Evolutionary conservation across 2,888 invertebrate genomes (phyloP).

Genomic region (Zelleria hepariella): DNA sequence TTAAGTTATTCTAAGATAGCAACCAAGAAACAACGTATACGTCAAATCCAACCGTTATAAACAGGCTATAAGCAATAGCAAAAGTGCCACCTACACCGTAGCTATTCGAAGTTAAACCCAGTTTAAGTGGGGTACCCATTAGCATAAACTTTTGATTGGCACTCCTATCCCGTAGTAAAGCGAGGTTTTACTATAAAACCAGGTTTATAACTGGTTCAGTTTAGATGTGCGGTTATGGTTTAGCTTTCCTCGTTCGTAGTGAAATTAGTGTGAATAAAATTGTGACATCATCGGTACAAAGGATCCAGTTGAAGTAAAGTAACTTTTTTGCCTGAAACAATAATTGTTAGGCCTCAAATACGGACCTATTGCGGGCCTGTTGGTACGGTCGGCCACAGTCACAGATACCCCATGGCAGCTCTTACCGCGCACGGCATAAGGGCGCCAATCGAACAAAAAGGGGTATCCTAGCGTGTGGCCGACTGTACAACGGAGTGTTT

Average conservation of each 20-base stretch:
- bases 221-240: background rate
- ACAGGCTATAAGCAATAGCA: background rate
- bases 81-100: conserved; percentile 3
- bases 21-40: too few relatives aligned
- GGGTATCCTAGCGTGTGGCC: too few relatives aligned
- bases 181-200: conserved; percentile 27
- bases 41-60: background rate
- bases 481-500: too few relatives aligned
- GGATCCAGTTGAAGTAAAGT: too few relatives aligned
- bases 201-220: conserved; percentile 23
- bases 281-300: too few relatives aligned
- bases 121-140: conserved; percentile 21
- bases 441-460: too few relatives aligned
- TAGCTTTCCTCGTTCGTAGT: background rate
- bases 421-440: too few relatives aligned
- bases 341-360: too few relatives aligned
- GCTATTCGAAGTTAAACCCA: conserved; percentile 5
- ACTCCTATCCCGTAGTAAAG: conserved; percentile 12
- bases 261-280: background rate
- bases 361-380: too few relatives aligned
- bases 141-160: conserved; percentile 39
- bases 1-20: background rate
- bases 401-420: too few relatives aligned
- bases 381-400: too few relatives aligned
- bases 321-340: too few relatives aligned